A percentile compares a stretch with the other conserved stretches of the same genome.
Evolutionary conservation across 2,888 invertebrate species (phyloP).

Genomic region (Cantharis rustica): DNA sequence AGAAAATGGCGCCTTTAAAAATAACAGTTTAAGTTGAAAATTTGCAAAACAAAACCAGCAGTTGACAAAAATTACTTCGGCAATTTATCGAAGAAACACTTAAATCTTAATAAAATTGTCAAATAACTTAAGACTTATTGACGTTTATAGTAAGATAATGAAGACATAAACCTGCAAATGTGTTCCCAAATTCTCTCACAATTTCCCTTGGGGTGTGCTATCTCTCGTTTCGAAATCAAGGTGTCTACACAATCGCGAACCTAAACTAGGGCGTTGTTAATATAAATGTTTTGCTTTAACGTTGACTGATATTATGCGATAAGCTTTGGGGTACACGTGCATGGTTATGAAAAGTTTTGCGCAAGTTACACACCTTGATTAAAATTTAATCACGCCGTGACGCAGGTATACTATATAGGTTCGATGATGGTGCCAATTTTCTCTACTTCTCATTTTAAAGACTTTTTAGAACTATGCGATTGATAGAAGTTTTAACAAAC

Average conservation of each 20-base stretch:
- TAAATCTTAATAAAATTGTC: slow-evolving; percentile 37
- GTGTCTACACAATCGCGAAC: slow-evolving; percentile 19
- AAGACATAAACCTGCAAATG: slow-evolving; percentile 45
- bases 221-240: slow-evolving; percentile 33
- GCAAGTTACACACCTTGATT: slow-evolving; percentile 30
- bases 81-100: slow-evolving; percentile 24
- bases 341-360: slow-evolving; percentile 30
- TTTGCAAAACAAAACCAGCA: slow-evolving; percentile 14
- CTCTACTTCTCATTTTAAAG: not conserved
- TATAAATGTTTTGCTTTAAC: slow-evolving; percentile 23
- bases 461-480: not conserved
- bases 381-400: not conserved
- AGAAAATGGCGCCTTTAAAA: not conserved
- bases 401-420: not conserved
- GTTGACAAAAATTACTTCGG: slow-evolving; percentile 4
- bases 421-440: not conserved
- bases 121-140: slow-evolving; percentile 44
- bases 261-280: slow-evolving; percentile 27
- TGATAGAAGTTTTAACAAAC: slow-evolving; percentile 37
- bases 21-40: not conserved
- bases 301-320: slow-evolving; percentile 14
- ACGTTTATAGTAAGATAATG: slow-evolving; percentile 48
- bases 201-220: slow-evolving; percentile 40
- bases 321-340: slow-evolving; percentile 13
- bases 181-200: slow-evolving; percentile 41